A percentile compares a stretch with the other conserved stretches of the same genome.
These are phyloP conservation scores for Montipora sp. DNA, from an alignment of 64 coral and sea anemone genomes.

Conservation along the genomic window DNA sequence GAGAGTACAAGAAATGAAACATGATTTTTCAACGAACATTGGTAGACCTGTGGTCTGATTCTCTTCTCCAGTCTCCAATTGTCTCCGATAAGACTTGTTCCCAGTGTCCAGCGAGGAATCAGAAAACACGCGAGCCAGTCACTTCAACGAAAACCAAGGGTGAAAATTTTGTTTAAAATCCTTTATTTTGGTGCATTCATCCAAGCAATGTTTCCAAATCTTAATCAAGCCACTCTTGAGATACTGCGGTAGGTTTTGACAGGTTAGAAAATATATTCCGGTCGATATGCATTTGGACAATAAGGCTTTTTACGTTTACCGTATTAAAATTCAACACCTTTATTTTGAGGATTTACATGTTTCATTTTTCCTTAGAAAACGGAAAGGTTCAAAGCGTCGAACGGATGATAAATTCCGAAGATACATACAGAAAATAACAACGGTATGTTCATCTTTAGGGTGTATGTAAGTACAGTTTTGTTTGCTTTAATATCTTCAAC, in stretches of 20 bases:
- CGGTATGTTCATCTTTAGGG: constrained; percentile 26
- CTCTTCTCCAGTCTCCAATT: too few relatives aligned
- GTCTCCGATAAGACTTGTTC: too few relatives aligned
- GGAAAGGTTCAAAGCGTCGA: constrained; percentile 45
- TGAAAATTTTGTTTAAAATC: background rate
- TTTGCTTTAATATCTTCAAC: too few relatives aligned
- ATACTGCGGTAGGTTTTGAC: constrained; percentile 6
- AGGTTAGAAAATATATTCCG: background rate
- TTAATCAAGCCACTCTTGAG: constrained; percentile 36
- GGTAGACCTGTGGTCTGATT: too few relatives aligned
- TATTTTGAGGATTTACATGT: background rate
- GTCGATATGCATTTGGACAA: too few relatives aligned
- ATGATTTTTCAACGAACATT: too few relatives aligned
- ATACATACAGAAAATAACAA: constrained; percentile 90
- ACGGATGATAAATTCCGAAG: constrained; percentile 81
- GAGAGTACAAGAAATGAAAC: too few relatives aligned
- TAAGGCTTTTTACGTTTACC: too few relatives aligned
- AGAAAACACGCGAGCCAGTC: too few relatives aligned
- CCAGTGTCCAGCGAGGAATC: too few relatives aligned
- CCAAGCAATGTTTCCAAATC: constrained; percentile 15
- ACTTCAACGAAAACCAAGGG: too few relatives aligned
- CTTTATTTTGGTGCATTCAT: background rate
- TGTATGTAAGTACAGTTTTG: background rate
- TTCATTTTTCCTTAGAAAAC: background rate
- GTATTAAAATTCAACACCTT: too few relatives aligned